A percentile compares a stretch with the other conserved stretches of the same genome.
Conservation (phyloP, 1,140 invertebrate genomes). For the Triops cancriformis region DNA sequence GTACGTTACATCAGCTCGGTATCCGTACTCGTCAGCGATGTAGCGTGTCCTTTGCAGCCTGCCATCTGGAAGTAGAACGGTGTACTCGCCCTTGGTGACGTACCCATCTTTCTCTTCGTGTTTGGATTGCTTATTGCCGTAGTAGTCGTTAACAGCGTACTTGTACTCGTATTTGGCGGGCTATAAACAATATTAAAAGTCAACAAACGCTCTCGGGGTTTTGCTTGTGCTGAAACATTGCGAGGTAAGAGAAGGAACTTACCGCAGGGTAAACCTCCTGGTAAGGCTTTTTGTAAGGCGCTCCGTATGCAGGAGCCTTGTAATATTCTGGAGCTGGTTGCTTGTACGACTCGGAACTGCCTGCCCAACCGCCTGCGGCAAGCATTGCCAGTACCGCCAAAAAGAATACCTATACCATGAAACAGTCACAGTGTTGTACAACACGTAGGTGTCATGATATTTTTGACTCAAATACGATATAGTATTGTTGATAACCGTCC, state of each 20-base stretch:
- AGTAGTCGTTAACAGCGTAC: slow-evolving; percentile 28
- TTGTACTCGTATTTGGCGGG: slow-evolving; percentile 26
- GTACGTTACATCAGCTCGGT: slow-evolving; percentile 36
- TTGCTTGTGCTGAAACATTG: not conserved
- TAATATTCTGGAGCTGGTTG: not conserved
- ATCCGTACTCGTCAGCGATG: slow-evolving; percentile 37
- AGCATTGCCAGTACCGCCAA: not conserved
- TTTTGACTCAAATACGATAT: too few species aligned
- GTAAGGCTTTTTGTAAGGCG: not conserved
- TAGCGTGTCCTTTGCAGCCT: slow-evolving; percentile 35
- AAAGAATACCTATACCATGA: not conserved
- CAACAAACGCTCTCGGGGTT: not conserved
- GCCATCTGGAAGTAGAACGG: slow-evolving; percentile 32
- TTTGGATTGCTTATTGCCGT: slow-evolving; percentile 28
- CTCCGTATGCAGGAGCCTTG: not conserved
- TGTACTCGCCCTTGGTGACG: slow-evolving; percentile 31
- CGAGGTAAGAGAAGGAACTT: not conserved
- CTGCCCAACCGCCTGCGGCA: not conserved
- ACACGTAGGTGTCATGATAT: too few species aligned
- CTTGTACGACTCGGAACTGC: not conserved
- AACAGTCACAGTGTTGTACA: too few species aligned
- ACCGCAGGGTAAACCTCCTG: not conserved
- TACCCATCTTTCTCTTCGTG: slow-evolving; percentile 27
- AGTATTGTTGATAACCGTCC: too few species aligned
- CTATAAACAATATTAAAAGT: not conserved